Evolutionary conservation across 1,140 invertebrate species (phyloP), one percentile per base, ranked within the genome.

Genomic region (Zelostemma sp.): DNA sequence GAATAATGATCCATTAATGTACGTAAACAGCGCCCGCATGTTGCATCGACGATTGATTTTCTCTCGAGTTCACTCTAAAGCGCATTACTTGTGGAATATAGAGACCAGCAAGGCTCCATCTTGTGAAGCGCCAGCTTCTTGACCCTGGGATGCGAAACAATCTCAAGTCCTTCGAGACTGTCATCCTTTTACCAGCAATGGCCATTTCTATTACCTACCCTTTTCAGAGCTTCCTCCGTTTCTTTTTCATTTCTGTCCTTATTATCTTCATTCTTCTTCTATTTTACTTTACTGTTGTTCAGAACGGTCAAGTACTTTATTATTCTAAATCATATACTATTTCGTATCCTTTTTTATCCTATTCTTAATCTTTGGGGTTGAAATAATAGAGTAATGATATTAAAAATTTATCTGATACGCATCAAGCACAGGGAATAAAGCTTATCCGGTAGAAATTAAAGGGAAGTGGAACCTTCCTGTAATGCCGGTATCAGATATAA

Each of bases 131-230:
- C 54, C 19, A 41, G 17, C 31, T 55, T 65, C 43, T n/a, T 55
- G 49, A 58, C 53, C 58, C 43, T 35, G 48, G 31, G 62, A 59
- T 58, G 54, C 43, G 55, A 65, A 65, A 59, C 49, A 48, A 55
- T 59, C 54, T 65, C 55, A 19, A 48, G 28, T 65, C 62, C 49
- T 65, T 47, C 48, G 54, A 54, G 62, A 57, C 46, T 40, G 62
- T 58, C 54, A 65, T 65, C 55, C 62, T 65, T 48, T 65, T 65
- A 65, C 62, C 53, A 65, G 54, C 48, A 49, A 65, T 65, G 55
- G 62, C 62, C 50, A 65, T 65, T 65, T 65, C 62, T 53, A 65
- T 65, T 65, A 65, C 62, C 17, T 48, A 33, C 57, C 48, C 28
- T 65, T 65, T 65, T 65, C 62, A 65, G 48, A 53, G 54, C 47